phyloP scores from a whole-genome alignment of 2,888 invertebrate genomes.

The Eupithecia insigniata region DNA sequence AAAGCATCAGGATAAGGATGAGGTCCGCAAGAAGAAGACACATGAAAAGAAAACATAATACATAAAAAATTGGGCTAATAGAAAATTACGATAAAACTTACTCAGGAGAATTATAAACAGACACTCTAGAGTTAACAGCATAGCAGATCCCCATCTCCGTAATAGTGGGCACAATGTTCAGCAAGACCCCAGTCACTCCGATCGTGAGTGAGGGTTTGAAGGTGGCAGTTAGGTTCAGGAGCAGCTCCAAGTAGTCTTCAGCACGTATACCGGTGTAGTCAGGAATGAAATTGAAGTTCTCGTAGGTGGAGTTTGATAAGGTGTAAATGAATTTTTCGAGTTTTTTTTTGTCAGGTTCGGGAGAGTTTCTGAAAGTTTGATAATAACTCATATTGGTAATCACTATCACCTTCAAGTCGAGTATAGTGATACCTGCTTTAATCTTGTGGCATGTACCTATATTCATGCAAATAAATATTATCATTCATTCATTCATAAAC shows the following conservation, averaged over 20 bases:
- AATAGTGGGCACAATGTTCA: conserved; percentile 84
- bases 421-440: too few species aligned
- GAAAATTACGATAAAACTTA: conserved; percentile 58
- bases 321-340: conserved; percentile 83
- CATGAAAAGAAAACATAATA: too few species aligned
- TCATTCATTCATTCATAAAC: too few species aligned
- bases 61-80: neutral
- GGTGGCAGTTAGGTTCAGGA: conserved; percentile 78
- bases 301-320: conserved; percentile 84
- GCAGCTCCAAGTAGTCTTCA: conserved; percentile 83
- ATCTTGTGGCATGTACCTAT: too few species aligned
- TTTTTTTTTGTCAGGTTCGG: conserved; percentile 75
- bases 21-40: too few species aligned
- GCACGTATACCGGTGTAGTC: conserved; percentile 82
- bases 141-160: conserved; percentile 89
- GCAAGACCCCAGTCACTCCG: conserved; percentile 79
- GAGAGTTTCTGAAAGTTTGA: conserved; percentile 55
- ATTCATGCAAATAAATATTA: too few species aligned
- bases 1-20: too few species aligned
- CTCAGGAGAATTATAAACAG: conserved; percentile 84
- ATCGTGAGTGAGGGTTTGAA: conserved; percentile 82
- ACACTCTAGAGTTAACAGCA: conserved; percentile 86
- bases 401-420: neutral
- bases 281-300: conserved; percentile 84
- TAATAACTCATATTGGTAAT: conserved; percentile 29